phyloP scores from a whole-genome alignment of 2,113 vertebrate genomes.

The Microcebus tavaratra region DNA sequence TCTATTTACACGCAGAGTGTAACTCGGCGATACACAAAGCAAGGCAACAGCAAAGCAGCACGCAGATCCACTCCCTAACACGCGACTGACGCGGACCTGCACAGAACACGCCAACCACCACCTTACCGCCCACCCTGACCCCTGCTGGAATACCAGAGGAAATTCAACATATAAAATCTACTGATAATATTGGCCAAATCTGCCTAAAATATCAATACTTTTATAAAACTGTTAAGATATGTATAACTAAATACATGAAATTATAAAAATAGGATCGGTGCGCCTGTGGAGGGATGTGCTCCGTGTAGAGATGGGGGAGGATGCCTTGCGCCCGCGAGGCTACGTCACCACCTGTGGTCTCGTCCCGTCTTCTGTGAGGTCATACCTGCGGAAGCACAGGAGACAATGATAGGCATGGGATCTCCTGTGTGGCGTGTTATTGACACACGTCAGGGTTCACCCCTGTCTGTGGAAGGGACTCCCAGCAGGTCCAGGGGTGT shows the following conservation, averaged over 20 bases:
- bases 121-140: constrained; percentile 75
- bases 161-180: constrained; percentile 79
- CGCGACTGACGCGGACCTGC: constrained; percentile 19
- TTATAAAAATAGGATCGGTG: constrained; percentile 86
- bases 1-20: constrained; percentile 89
- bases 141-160: constrained; percentile 77
- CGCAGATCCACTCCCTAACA: constrained; percentile 55
- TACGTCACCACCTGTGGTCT: constrained; percentile 84
- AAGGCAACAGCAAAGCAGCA: constrained; percentile 80
- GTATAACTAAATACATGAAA: constrained; percentile 81
- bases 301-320: constrained; percentile 73
- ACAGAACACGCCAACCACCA: constrained; percentile 63
- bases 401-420: background rate
- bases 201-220: constrained; percentile 76
- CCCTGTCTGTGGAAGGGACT: background rate
- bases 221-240: constrained; percentile 80
- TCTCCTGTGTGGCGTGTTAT: background rate
- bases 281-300: constrained; percentile 71
- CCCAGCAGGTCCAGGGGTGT: no score
- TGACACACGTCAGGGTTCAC: background rate
- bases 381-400: constrained; percentile 88
- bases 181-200: constrained; percentile 78
- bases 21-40: constrained; percentile 82
- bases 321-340: constrained; percentile 28
- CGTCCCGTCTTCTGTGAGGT: constrained; percentile 93